These are phyloP conservation scores for Pachyseris speciosa DNA, from an alignment of 64 coral and sea anemone genomes.

Conservation along the genomic window DNA sequence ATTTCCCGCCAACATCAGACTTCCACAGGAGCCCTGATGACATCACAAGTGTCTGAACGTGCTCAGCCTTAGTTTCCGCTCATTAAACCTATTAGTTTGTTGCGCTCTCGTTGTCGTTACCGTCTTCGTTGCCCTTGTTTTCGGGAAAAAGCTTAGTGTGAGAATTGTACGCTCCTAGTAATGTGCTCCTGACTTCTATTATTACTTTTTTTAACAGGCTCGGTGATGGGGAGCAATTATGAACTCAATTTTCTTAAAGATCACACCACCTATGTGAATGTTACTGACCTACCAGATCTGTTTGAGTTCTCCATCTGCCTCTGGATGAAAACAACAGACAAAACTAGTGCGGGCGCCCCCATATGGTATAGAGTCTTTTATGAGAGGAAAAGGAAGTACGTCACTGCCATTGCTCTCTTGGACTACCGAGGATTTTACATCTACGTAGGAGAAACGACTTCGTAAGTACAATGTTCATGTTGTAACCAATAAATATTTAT, in stretches of 20 bases:
- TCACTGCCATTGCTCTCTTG: slow-evolving; percentile 39
- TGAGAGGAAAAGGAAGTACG: no score
- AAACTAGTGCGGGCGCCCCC: neutral
- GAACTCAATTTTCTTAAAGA: slow-evolving; percentile 10
- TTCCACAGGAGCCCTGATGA: no score
- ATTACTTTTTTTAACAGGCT: neutral
- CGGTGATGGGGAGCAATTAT: neutral
- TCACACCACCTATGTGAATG: slow-evolving; percentile 30
- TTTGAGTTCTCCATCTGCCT: neutral
- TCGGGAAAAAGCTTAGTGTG: no score
- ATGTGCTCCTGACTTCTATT: no score
- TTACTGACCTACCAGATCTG: slow-evolving; percentile 25
- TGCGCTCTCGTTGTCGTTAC: no score
- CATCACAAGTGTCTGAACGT: no score
- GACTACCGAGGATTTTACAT: slow-evolving; percentile 40
- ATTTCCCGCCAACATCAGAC: no score
- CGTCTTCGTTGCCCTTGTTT: no score
- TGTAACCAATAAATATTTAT: no score
- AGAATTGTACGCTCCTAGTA: no score
- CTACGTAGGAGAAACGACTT: slow-evolving; percentile 8
- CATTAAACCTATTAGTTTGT: no score
- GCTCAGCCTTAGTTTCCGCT: no score
- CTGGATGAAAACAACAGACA: slow-evolving; percentile 12
- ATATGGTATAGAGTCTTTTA: slow-evolving; percentile 28
- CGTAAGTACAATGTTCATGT: slow-evolving; percentile 17